Percentiles rank a stretch among this genome's conserved stretches.
Evolutionary conservation across 1,140 invertebrate species (phyloP).

Genomic region (Euura lappo): DNA sequence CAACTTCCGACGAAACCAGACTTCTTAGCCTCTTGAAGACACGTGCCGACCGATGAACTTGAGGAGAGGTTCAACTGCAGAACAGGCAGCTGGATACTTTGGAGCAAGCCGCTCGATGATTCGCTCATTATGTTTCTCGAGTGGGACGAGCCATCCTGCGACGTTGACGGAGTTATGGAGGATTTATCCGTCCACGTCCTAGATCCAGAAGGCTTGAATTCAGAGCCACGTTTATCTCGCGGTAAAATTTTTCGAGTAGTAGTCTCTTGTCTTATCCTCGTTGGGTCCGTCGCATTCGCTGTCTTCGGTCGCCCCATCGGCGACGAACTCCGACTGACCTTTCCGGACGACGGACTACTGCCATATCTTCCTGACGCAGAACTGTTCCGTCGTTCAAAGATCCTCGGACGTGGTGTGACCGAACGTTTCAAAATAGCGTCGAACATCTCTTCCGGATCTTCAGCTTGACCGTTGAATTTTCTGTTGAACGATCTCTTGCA

Average conservation of each 20-base stretch:
- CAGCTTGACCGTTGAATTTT: not conserved
- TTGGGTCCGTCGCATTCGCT: not conserved
- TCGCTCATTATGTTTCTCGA: not conserved
- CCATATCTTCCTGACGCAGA: not conserved
- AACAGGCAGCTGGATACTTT: not conserved
- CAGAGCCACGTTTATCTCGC: no score
- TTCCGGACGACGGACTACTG: not conserved
- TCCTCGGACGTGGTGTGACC: not conserved
- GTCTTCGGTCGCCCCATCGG: not conserved
- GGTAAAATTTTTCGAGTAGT: no score
- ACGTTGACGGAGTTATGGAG: not conserved
- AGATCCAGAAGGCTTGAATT: not conserved
- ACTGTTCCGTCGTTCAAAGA: not conserved
- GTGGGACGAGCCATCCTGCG: not conserved
- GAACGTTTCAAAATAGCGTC: not conserved
- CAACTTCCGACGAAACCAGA: not conserved
- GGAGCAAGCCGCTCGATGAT: not conserved
- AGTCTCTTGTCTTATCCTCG: no score
- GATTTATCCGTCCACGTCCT: not conserved
- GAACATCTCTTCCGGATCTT: not conserved
- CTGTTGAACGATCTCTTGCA: not conserved
- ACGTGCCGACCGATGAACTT: not conserved
- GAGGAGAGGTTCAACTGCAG: not conserved
- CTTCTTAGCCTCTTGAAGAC: not conserved
- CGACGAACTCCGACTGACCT: not conserved